Base-by-base conservation (phyloP, 2,797 vertebrate genomes). In the Holocentrus rufus region DNA sequence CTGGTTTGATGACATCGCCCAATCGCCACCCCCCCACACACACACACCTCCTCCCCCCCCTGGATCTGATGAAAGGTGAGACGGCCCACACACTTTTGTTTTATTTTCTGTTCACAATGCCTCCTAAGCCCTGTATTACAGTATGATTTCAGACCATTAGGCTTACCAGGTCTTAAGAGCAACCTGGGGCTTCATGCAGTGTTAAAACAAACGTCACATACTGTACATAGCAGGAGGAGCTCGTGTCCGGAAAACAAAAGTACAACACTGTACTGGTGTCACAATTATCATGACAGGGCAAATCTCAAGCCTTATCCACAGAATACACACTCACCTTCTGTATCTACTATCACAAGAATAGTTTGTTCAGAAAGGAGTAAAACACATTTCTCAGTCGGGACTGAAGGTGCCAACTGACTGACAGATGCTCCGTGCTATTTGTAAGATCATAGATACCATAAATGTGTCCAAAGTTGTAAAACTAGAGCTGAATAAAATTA, bases 1-100 rank as follows among this genome's bases (percentile, higher is more conserved):
- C 90, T 88, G 87, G 89, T 89, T 83, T 77, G 68, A 87, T 82
- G 79, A 81, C 85, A 85, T 87, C 71, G 20, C 82, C 72, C 69
- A 76, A 82, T 76, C 18, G 2, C 47, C 20, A 65, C 63, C 68
- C 47, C 27, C 4, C 7, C 52, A 66, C 6, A 22, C 59, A 5
- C 7, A n/a, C n/a, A n/a, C n/a, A n/a, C n/a, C n/a, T 31, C 30
- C 13, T 50, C 20, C 60, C 20, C 68, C 63, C 68, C 47, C 27
- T n/a, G 44, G 52, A 87, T 85, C 47, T 77, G 68, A 83, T 69
- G 67, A 84, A 77, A 75, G 74, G 68, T 77, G 69, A 63, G 25
- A 23, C 52, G 30, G 54, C 4, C 7, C 52, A 66, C 6, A 22
- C 59, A 5, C 7, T 34, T 27, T 27, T 27, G 25, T 27, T 27